phyloP scores from a whole-genome alignment of 2,888 invertebrate species.

The Drosophila acutilabella region DNA sequence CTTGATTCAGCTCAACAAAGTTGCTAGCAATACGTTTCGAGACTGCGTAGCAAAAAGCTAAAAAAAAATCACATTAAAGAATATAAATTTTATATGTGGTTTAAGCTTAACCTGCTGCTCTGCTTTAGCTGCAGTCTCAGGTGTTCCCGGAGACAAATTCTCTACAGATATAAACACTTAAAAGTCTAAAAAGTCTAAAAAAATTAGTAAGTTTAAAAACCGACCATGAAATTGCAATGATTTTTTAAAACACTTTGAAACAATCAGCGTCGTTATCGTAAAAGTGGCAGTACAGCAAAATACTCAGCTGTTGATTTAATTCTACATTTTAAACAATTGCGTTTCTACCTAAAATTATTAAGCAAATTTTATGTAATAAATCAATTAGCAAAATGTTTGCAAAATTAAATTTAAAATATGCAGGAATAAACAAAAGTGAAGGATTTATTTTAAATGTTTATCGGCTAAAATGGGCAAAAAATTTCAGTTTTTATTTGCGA shows the following conservation, averaged over 20 bases:
- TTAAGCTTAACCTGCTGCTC: conserved; percentile 6
- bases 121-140: background rate
- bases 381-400: background rate
- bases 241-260: too few relatives aligned
- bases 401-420: too few relatives aligned
- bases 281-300: too few relatives aligned
- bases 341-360: background rate
- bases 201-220: background rate
- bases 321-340: background rate
- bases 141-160: background rate
- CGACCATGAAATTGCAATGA: too few relatives aligned
- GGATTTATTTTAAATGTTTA: too few relatives aligned
- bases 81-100: conserved; percentile 1
- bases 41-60: too few relatives aligned
- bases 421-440: too few relatives aligned
- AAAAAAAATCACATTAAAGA: background rate
- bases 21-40: background rate
- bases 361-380: background rate
- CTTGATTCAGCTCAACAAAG: background rate
- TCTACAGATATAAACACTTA: background rate
- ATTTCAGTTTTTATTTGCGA: too few relatives aligned
- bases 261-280: too few relatives aligned
- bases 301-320: background rate
- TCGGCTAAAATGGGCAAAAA: too few relatives aligned
- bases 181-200: background rate